Percentiles rank a stretch among this genome's conserved stretches.
phyloP scores from a whole-genome alignment of 2,888 invertebrate genomes.

The Aphidoletes aphidimyza region DNA sequence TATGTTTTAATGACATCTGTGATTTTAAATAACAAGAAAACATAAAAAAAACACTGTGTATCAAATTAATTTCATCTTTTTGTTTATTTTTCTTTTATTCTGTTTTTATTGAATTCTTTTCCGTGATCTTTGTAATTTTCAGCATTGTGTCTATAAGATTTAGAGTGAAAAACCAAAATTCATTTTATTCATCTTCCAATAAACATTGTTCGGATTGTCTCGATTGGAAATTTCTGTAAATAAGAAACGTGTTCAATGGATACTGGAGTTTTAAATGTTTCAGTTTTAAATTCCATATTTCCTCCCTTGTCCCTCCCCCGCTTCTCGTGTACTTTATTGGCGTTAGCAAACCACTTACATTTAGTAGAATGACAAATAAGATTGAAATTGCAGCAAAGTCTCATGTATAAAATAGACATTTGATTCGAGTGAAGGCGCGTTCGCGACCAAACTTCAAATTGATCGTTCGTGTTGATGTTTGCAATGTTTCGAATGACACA shows the following conservation, averaged over 20 bases:
- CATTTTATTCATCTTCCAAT: not conserved
- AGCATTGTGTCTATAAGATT: not conserved
- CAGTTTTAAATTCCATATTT: not conserved
- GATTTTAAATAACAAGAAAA: conserved; percentile 36
- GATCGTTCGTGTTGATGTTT: too few species aligned
- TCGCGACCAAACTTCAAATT: too few species aligned
- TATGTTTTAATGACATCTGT: conserved; percentile 45
- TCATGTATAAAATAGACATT: not conserved
- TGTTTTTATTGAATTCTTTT: not conserved
- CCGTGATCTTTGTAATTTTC: not conserved
- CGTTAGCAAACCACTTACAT: conserved; percentile 26
- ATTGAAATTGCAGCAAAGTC: not conserved
- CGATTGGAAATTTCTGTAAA: conserved; percentile 8
- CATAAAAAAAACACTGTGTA: too few species aligned
- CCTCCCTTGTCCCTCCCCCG: not conserved
- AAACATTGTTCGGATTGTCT: not conserved
- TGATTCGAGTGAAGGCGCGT: not conserved
- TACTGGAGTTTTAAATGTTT: not conserved
- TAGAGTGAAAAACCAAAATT: too few species aligned
- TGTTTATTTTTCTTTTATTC: not conserved
- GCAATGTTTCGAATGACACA: too few species aligned
- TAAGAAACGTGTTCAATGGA: not conserved
- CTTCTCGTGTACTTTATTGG: not conserved
- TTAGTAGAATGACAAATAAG: conserved; percentile 25
- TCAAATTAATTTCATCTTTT: too few species aligned